These are phyloP conservation scores for Drosophila arizonae DNA, from an alignment of 1,140 invertebrate genomes.

Conservation along the genomic window DNA sequence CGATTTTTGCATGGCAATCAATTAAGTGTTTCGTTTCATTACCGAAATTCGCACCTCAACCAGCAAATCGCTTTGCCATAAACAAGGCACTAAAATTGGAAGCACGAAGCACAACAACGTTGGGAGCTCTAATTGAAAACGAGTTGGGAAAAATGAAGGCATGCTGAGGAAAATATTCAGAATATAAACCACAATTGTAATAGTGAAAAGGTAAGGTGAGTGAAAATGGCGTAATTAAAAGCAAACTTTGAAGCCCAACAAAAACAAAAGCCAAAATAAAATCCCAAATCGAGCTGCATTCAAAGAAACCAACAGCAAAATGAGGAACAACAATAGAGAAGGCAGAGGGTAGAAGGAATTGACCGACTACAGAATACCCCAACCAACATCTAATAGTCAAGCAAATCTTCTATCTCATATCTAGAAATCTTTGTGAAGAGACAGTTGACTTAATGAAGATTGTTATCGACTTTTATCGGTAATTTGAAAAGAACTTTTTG, in stretches of 20 bases:
- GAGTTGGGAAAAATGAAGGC: not conserved
- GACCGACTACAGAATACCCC: too few species aligned
- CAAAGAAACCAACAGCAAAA: slow-evolving; percentile 1
- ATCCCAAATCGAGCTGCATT: slow-evolving; percentile 13
- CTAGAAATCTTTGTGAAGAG: too few species aligned
- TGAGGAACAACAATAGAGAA: slow-evolving; percentile 7
- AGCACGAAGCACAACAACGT: not conserved
- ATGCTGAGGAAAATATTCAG: slow-evolving; percentile 4
- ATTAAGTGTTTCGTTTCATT: slow-evolving; percentile 15
- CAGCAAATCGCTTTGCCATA: not conserved
- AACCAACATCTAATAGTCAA: too few species aligned
- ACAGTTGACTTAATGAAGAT: too few species aligned
- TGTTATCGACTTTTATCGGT: too few species aligned
- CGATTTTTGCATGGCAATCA: slow-evolving; percentile 22
- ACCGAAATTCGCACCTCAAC: slow-evolving; percentile 32
- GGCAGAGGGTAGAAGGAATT: too few species aligned
- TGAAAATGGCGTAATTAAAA: slow-evolving; percentile 39
- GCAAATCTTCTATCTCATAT: too few species aligned
- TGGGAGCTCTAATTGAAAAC: slow-evolving; percentile 6
- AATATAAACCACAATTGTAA: not conserved
- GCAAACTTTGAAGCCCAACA: slow-evolving; percentile 25
- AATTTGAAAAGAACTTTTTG: too few species aligned
- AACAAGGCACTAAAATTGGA: slow-evolving; percentile 2
- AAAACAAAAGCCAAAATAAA: slow-evolving; percentile 2
- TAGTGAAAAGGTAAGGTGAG: slow-evolving; percentile 2